Conservation (phyloP, 2,797 vertebrate species). For the Centropyge bicolor region DNA sequence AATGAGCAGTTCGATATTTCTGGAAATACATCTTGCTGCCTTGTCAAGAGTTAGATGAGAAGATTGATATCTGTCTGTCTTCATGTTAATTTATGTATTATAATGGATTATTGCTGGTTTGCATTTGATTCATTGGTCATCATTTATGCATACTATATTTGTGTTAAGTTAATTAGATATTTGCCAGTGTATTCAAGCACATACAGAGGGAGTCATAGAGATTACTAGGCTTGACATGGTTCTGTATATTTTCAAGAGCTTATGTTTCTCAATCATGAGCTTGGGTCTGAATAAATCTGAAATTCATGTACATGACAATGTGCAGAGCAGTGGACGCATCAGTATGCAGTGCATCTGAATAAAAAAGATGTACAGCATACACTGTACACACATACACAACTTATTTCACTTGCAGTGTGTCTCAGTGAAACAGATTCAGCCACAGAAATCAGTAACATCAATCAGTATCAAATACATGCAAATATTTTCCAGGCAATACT, state of each 20-base stretch:
- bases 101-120: background rate
- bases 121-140: background rate
- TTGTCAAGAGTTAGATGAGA: too few species aligned
- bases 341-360: too few species aligned
- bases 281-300: too few species aligned
- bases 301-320: too few species aligned
- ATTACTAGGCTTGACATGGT: background rate
- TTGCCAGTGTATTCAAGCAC: background rate
- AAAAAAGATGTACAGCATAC: too few species aligned
- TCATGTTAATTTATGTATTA: background rate
- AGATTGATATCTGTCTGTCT: too few species aligned
- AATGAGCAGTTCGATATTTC: too few species aligned
- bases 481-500: constrained; percentile 1
- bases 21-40: too few species aligned
- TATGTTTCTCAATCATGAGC: too few species aligned
- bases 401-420: background rate
- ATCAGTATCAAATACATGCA: constrained; percentile 17
- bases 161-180: background rate
- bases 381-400: too few species aligned
- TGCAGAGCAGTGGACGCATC: too few species aligned
- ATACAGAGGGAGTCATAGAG: background rate
- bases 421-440: background rate
- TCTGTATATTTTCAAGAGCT: background rate
- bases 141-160: background rate
- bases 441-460: background rate